Evolutionary conservation across 92 coral and sea anemone genomes (phyloP).

Genomic region (Phymanthus crucifer): DNA sequence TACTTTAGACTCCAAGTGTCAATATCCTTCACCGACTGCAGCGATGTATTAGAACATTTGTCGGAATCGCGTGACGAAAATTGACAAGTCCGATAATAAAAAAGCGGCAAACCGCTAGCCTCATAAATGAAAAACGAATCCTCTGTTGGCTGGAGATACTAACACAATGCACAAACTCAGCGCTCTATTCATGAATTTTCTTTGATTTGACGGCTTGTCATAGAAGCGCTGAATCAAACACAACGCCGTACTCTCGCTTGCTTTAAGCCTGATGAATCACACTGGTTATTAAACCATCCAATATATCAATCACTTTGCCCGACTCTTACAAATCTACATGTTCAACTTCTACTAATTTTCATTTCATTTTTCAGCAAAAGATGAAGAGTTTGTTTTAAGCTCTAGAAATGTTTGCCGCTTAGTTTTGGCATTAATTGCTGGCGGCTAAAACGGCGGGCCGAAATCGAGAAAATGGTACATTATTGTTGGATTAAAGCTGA

Average conservation of each 20-base stretch:
- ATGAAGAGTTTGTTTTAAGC: too few relatives aligned
- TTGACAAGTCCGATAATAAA: neutral
- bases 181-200: neutral
- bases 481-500: too few relatives aligned
- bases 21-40: neutral
- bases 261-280: neutral
- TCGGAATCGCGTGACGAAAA: conserved; percentile 13
- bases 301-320: neutral
- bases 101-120: neutral
- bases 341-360: too few relatives aligned
- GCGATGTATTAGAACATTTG: neutral
- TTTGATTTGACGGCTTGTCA: neutral
- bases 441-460: too few relatives aligned
- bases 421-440: too few relatives aligned
- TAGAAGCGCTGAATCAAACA: neutral
- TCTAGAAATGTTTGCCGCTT: too few relatives aligned
- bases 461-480: too few relatives aligned
- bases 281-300: neutral
- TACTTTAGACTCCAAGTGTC: conserved; percentile 1
- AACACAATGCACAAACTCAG: conserved; percentile 4
- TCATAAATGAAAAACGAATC: neutral
- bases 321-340: too few relatives aligned
- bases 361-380: too few relatives aligned
- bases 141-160: conserved; percentile 2
- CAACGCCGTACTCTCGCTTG: neutral